phyloP scores from a whole-genome alignment of 2,797 vertebrate species.

The Paedocypris micromegethes region DNA sequence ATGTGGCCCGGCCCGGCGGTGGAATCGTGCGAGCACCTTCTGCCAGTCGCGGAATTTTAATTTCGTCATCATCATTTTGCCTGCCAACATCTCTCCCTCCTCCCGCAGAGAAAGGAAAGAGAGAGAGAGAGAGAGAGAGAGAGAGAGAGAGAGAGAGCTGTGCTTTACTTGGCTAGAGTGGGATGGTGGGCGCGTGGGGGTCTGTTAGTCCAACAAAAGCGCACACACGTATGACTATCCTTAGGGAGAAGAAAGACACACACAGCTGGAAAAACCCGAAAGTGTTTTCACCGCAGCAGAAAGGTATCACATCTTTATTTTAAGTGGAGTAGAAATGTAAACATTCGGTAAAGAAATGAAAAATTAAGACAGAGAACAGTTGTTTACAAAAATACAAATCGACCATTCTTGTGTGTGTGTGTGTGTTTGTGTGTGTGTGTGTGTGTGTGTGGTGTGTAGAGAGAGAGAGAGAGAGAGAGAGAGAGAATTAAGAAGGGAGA shows the following conservation, averaged over 20 bases:
- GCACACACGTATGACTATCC: constrained; percentile 14
- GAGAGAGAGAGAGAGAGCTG: constrained; percentile 15
- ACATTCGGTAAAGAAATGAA: too few species aligned
- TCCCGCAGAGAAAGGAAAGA: constrained; percentile 50
- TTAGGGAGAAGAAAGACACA: not conserved
- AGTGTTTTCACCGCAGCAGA: not conserved
- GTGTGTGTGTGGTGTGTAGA: too few species aligned
- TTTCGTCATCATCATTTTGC: constrained; percentile 86
- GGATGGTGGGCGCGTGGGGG: constrained; percentile 1
- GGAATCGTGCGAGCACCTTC: constrained; percentile 85
- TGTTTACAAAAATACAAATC: too few species aligned
- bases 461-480: too few species aligned
- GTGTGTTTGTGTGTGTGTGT: too few species aligned
- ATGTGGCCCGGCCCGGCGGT: constrained; percentile 84
- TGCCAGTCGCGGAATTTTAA: constrained; percentile 95
- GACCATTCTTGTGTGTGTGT: too few species aligned
- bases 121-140: too few species aligned
- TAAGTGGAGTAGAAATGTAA: too few species aligned
- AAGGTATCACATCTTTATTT: too few species aligned
- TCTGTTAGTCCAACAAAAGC: constrained; percentile 7
- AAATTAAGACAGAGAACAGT: too few species aligned
- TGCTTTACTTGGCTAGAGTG: constrained; percentile 30
- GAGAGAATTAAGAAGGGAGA: too few species aligned
- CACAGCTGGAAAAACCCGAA: constrained; percentile 1
- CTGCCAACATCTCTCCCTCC: constrained; percentile 65